These are phyloP conservation scores for Patella ulyssiponensis DNA, from an alignment of 2,888 invertebrate genomes.

Conservation along the genomic window DNA sequence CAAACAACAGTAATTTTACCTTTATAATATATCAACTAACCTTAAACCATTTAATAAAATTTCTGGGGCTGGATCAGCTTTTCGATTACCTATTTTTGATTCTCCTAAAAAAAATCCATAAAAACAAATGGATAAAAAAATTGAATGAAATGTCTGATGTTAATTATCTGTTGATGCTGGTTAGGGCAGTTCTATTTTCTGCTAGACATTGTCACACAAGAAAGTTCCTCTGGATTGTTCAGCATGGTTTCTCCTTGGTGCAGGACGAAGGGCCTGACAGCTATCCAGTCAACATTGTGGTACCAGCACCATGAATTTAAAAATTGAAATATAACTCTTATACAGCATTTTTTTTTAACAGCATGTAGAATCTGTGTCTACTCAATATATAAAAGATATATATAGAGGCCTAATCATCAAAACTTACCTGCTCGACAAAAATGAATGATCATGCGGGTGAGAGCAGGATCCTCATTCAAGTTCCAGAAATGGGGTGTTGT, in stretches of 20 bases:
- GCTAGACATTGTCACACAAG: too few species aligned
- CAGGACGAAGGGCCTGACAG: too few species aligned
- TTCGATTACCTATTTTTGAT: conserved; percentile 61
- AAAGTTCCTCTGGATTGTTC: too few species aligned
- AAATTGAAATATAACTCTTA: background rate
- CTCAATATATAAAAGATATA: background rate
- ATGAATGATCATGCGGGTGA: conserved; percentile 67
- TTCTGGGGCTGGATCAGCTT: conserved; percentile 59
- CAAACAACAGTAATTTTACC: too few species aligned
- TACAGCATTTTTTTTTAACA: too few species aligned
- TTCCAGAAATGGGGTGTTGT: conserved; percentile 69
- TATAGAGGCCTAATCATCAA: background rate
- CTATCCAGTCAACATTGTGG: too few species aligned
- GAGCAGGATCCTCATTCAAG: conserved; percentile 67
- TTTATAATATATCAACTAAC: conserved; percentile 42
- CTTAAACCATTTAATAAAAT: conserved; percentile 66
- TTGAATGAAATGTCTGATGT: too few species aligned
- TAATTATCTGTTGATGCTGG: too few species aligned
- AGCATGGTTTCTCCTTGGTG: too few species aligned
- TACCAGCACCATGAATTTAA: too few species aligned
- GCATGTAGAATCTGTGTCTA: background rate
- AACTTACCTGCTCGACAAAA: conserved; percentile 56
- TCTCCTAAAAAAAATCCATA: conserved; percentile 45
- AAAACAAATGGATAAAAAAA: too few species aligned
- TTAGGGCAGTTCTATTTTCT: too few species aligned